These are phyloP conservation scores for Diceros bicornis DNA, from an alignment of 2,797 vertebrate genomes.

Conservation along the genomic window DNA sequence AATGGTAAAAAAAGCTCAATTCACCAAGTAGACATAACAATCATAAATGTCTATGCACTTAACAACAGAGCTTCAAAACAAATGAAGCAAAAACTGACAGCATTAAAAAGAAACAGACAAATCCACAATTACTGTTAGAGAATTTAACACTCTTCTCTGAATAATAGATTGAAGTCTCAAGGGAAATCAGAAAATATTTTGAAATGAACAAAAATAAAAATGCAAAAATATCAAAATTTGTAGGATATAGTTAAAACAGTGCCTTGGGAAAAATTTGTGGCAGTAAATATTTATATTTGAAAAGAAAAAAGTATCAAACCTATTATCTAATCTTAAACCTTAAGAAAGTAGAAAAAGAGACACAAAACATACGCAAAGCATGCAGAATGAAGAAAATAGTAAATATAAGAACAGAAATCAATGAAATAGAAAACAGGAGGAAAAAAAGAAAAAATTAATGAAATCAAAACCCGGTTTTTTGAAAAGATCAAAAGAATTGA, in stretches of 20 bases:
- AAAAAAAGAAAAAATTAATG: neutral
- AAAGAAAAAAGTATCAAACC: neutral
- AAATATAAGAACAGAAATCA: neutral
- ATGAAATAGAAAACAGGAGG: neutral
- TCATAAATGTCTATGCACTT: neutral
- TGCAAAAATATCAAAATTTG: neutral
- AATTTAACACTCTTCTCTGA: neutral
- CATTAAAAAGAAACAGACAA: neutral
- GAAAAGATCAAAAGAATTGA: neutral
- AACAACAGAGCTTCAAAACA: constrained; percentile 26
- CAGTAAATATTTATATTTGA: neutral
- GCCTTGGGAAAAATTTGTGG: neutral
- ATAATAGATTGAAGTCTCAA: neutral
- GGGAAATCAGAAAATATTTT: constrained; percentile 28
- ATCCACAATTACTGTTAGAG: neutral
- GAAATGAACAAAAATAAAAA: constrained; percentile 30
- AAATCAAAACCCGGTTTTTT: neutral
- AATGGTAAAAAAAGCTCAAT: neutral
- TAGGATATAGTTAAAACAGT: neutral
- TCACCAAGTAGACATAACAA: neutral
- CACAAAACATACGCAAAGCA: neutral
- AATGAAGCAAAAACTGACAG: neutral
- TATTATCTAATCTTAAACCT: neutral
- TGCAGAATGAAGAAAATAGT: neutral
- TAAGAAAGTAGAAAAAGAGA: neutral